Evolutionary conservation across 1,140 invertebrate genomes (phyloP), one percentile per base, ranked within the genome.

Genomic region (Hestina assimilis): DNA sequence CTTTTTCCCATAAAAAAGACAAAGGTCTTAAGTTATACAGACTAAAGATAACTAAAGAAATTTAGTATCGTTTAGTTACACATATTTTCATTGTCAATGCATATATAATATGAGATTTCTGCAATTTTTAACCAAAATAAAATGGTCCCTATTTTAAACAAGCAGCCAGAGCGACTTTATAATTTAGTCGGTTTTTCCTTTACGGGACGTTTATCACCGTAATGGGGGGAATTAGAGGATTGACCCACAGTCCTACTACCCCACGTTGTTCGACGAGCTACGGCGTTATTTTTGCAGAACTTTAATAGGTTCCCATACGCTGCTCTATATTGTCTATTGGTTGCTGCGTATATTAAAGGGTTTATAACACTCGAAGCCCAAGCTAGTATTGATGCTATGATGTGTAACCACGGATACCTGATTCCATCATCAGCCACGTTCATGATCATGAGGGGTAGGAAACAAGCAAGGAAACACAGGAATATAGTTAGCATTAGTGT

Each of bases 281-380:
- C 81, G 0, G 79, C 71, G 28, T 78, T 85, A 26, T 79, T 82
- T 33, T 78, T 77, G 40, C 84, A 88, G 40, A 89, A 75, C 50
- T 90, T 91, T 23, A 95, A 87, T 20, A 95, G 81, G 66, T 94
- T 93, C 9, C 89, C 89, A 75, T 95, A 96, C 5, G 94, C 95
- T 5, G 93, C 90, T 38, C 94, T 84, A 69, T 97, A 97, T 59
- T 96, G 93, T 63, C 94, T 91, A 79, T 96, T 96, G 47, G 94
- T 95, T 3, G 93, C 93, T 0, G 95, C 95, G 86, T 97, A 97
- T 63, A 96, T 96, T 52, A 97, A 91, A 0, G 95, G 95, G 81
- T 97, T 97, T 61, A 96, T 92, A 23, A 96, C 95, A 38, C 94
- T 93, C 0, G 95, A 96, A 1, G 94, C 94, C 95, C 95, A 97